Conservation (phyloP, 2,797 vertebrate species). For the Pyrocephalus nanus region DNA sequence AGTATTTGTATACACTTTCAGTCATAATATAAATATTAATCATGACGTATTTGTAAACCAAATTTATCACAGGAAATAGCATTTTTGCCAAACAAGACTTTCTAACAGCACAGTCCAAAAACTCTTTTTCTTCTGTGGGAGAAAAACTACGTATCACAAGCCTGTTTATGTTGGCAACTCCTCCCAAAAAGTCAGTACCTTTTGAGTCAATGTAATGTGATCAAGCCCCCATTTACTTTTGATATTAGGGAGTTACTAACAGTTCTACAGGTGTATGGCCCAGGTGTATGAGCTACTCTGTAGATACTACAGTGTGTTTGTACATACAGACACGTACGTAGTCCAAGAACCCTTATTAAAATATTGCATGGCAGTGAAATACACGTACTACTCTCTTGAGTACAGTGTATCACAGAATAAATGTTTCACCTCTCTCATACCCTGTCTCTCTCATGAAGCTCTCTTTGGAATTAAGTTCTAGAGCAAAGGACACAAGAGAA, state of each 20-base stretch:
- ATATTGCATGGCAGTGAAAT: not conserved
- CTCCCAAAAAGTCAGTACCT: not conserved
- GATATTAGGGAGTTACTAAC: not conserved
- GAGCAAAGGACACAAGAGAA: not conserved
- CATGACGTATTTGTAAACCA: not conserved
- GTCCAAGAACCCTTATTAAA: not conserved
- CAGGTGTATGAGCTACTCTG: not conserved
- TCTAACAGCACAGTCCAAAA: not conserved
- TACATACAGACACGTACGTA: fast-evolving
- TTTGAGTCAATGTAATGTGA: not conserved
- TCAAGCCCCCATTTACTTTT: not conserved
- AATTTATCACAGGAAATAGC: not conserved
- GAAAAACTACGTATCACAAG: not conserved
- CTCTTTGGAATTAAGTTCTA: not conserved
- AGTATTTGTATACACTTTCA: not conserved
- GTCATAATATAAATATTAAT: not conserved
- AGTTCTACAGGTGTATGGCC: not conserved
- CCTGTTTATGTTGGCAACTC: not conserved
- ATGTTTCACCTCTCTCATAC: not conserved
- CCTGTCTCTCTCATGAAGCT: not conserved
- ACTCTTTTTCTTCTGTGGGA: not conserved
- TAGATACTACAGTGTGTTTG: not conserved
- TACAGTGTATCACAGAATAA: not conserved
- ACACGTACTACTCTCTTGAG: not conserved
- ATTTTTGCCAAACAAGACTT: not conserved